A percentile compares a stretch with the other conserved stretches of the same genome.
These are phyloP conservation scores for Pampus argenteus DNA, from an alignment of 2,797 vertebrate species.

Conservation along the genomic window DNA sequence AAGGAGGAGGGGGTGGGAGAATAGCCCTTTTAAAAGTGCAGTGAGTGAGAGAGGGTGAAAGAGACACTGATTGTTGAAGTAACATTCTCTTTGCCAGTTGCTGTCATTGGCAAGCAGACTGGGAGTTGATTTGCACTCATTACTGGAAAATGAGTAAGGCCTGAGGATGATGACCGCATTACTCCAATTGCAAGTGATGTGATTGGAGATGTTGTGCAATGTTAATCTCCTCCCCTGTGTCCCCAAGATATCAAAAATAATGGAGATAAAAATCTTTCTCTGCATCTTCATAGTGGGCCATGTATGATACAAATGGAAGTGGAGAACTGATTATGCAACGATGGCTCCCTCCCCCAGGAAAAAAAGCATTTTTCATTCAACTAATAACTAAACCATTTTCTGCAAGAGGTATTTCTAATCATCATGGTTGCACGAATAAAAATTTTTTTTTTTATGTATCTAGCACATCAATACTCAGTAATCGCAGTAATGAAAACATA, in stretches of 20 bases:
- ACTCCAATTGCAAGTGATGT: slow-evolving; percentile 72
- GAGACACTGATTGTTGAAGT: slow-evolving; percentile 63
- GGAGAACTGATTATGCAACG: slow-evolving; percentile 66
- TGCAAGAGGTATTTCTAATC: slow-evolving; percentile 42
- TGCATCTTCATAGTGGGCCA: slow-evolving; percentile 53
- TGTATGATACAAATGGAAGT: slow-evolving; percentile 64
- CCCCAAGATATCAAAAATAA: slow-evolving; percentile 74
- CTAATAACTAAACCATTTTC: slow-evolving; percentile 38
- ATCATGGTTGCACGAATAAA: slow-evolving; percentile 26
- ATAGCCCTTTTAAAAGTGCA: slow-evolving; percentile 40
- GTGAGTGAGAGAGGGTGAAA: slow-evolving; percentile 41
- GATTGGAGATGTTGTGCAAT: slow-evolving; percentile 76
- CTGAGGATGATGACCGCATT: slow-evolving; percentile 79
- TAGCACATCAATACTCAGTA: background rate
- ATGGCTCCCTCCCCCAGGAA: background rate
- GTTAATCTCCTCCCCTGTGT: slow-evolving; percentile 75
- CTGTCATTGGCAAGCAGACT: slow-evolving; percentile 79
- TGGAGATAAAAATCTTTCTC: slow-evolving; percentile 66
- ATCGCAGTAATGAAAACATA: slow-evolving; percentile 17
- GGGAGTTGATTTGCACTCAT: slow-evolving; percentile 85
- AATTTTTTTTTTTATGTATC: slow-evolving; percentile 42
- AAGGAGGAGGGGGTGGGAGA: slow-evolving; percentile 2
- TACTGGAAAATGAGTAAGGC: slow-evolving; percentile 78
- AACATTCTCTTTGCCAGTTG: slow-evolving; percentile 67
- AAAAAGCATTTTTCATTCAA: slow-evolving; percentile 22